Evolutionary conservation across 2,888 invertebrate species (phyloP).

Genomic region (Dryomyza anilis): DNA sequence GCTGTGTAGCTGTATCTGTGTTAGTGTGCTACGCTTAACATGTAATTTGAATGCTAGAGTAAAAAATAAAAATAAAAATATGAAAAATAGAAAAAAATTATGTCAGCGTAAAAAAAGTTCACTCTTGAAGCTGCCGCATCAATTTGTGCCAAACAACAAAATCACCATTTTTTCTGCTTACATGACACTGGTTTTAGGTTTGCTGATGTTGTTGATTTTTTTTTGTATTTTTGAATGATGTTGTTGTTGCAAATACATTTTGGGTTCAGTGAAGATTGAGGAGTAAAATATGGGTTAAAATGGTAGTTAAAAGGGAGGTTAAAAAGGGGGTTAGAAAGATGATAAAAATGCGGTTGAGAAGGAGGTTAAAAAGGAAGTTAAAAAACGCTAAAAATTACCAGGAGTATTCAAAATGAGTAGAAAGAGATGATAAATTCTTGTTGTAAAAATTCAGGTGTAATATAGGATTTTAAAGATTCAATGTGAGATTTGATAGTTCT

Average conservation of each 20-base stretch:
- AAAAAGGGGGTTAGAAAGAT: background rate
- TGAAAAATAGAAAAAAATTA: background rate
- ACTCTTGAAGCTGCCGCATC: slow-evolving; percentile 6
- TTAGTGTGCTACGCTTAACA: background rate
- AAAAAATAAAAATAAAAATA: background rate
- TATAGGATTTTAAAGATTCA: background rate
- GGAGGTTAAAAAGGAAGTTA: too few species aligned
- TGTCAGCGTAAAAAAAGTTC: background rate
- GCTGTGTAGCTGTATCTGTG: background rate
- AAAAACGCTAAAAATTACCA: too few species aligned
- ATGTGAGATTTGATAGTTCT: too few species aligned
- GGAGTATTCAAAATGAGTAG: too few species aligned
- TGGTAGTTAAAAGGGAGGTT: background rate
- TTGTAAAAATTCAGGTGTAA: background rate
- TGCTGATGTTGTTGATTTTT: too few species aligned
- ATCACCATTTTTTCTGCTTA: too few species aligned
- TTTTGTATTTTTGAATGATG: too few species aligned
- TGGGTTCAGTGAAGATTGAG: background rate
- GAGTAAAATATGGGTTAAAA: background rate
- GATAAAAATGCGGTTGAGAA: background rate
- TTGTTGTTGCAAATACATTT: too few species aligned
- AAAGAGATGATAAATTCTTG: too few species aligned
- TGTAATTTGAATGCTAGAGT: slow-evolving; percentile 10
- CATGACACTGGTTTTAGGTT: too few species aligned
- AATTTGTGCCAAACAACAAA: too few species aligned